Conservation (phyloP, 2,797 vertebrate species). For the Hippoglossus hippoglossus region DNA sequence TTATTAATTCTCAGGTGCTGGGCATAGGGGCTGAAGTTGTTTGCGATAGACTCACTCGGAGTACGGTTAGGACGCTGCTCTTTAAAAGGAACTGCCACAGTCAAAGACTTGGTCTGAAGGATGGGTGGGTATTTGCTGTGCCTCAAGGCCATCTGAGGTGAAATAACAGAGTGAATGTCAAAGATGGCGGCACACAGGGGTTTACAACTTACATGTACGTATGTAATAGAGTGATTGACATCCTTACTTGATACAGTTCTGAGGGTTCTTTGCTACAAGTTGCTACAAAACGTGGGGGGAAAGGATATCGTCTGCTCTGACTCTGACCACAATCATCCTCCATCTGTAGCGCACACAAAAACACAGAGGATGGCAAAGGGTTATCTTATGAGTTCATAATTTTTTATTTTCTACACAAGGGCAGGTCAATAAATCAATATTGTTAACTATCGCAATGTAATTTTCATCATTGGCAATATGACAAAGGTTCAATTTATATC, state of each 20-base stretch:
- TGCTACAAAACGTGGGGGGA: slow-evolving; percentile 68
- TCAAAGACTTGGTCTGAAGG: slow-evolving; percentile 86
- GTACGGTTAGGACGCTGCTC: slow-evolving; percentile 81
- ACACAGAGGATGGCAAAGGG: background rate
- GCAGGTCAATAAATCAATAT: too few relatives aligned
- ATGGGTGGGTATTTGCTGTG: slow-evolving; percentile 85
- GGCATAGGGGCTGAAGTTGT: slow-evolving; percentile 87
- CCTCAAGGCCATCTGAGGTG: slow-evolving; percentile 72
- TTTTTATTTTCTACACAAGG: background rate
- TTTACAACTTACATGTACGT: background rate
- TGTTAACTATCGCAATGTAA: too few relatives aligned
- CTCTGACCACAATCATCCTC: slow-evolving; percentile 81
- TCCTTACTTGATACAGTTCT: slow-evolving; percentile 82
- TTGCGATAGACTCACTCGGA: slow-evolving; percentile 90
- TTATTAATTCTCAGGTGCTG: slow-evolving; percentile 82
- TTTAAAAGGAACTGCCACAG: slow-evolving; percentile 87
- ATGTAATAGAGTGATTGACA: background rate
- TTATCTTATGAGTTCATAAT: too few relatives aligned
- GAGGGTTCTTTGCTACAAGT: slow-evolving; percentile 68
- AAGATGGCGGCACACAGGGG: background rate
- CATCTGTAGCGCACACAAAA: slow-evolving; percentile 55
- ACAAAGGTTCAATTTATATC: too few relatives aligned
- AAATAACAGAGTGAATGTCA: slow-evolving; percentile 24
- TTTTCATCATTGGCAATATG: too few relatives aligned
- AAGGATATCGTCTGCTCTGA: slow-evolving; percentile 47